phyloP scores from a whole-genome alignment of 1,140 invertebrate genomes.

The Drosophila watanabei region DNA sequence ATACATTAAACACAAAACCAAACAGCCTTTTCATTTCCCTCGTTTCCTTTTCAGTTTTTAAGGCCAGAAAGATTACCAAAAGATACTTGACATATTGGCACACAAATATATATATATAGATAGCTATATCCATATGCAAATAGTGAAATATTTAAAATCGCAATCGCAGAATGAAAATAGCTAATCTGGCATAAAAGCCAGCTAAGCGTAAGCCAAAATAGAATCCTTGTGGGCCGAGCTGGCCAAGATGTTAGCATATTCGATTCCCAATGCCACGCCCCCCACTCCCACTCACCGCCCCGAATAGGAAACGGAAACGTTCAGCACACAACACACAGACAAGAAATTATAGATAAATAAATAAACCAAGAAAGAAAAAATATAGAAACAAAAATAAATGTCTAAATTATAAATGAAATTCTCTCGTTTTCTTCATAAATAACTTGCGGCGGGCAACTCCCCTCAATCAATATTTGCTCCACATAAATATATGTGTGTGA shows the following conservation, averaged over 20 bases:
- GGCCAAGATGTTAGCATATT: slow-evolving; percentile 61
- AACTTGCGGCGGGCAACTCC: neutral
- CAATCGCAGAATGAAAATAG: slow-evolving; percentile 50
- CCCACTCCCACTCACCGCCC: neutral
- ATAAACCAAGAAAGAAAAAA: slow-evolving; percentile 35
- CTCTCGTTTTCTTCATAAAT: slow-evolving; percentile 42
- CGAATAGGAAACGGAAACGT: slow-evolving; percentile 42
- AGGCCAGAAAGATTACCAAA: slow-evolving; percentile 36
- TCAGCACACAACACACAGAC: slow-evolving; percentile 21
- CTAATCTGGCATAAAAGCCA: slow-evolving; percentile 76
- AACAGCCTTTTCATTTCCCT: slow-evolving; percentile 38
- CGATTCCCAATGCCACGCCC: slow-evolving; percentile 26
- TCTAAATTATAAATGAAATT: slow-evolving; percentile 77
- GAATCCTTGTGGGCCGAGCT: slow-evolving; percentile 29
- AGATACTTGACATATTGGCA: slow-evolving; percentile 54
- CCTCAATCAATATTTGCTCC: slow-evolving; percentile 50
- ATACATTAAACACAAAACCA: slow-evolving; percentile 7
- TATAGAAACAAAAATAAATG: slow-evolving; percentile 77
- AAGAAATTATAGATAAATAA: slow-evolving; percentile 49
- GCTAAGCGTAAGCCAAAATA: slow-evolving; percentile 76
- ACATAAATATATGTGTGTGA: slow-evolving; percentile 18
- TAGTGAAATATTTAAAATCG: slow-evolving; percentile 37
- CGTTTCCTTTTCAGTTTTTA: slow-evolving; percentile 13
- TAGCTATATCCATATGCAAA: slow-evolving; percentile 40
- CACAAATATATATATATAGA: slow-evolving; percentile 36